Conservation (phyloP, 92 coral and sea anemone species). For the Nematostella vectensis region DNA sequence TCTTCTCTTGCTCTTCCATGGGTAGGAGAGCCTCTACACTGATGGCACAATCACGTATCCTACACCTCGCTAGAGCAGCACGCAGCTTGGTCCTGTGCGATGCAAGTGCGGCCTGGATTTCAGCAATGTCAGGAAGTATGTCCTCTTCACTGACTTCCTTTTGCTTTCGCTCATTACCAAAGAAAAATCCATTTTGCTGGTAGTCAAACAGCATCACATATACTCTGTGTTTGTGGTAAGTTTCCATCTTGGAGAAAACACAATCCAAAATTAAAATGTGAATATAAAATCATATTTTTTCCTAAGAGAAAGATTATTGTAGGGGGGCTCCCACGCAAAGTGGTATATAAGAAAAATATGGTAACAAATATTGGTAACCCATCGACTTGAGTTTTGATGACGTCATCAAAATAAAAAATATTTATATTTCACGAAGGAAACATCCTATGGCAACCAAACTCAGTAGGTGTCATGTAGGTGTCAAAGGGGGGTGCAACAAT, state of each 20-base stretch:
- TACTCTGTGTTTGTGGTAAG: conserved; percentile 87
- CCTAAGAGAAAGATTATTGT: no score
- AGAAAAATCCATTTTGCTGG: conserved; percentile 95
- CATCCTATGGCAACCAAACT: no score
- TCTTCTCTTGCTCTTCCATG: conserved; percentile 88
- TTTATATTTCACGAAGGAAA: no score
- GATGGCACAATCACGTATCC: conserved; percentile 90
- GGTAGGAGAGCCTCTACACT: conserved; percentile 97
- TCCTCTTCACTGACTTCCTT: conserved; percentile 38
- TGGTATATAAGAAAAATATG: no score
- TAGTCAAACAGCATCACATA: conserved; percentile 86
- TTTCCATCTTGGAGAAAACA: conserved; percentile 54
- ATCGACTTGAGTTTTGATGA: no score
- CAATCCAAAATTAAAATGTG: no score
- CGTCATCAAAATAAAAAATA: no score
- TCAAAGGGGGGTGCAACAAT: no score
- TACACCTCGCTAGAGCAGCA: conserved; percentile 88
- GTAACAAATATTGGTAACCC: no score
- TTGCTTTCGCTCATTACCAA: conserved; percentile 66
- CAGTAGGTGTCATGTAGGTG: no score
- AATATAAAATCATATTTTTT: no score
- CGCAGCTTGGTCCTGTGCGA: conserved; percentile 79
- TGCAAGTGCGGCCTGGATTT: conserved; percentile 72
- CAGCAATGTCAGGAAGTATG: conserved; percentile 64
- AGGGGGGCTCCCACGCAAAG: no score